Base-by-base conservation (phyloP, 2,797 vertebrate species). In the Alouatta caraya region DNA sequence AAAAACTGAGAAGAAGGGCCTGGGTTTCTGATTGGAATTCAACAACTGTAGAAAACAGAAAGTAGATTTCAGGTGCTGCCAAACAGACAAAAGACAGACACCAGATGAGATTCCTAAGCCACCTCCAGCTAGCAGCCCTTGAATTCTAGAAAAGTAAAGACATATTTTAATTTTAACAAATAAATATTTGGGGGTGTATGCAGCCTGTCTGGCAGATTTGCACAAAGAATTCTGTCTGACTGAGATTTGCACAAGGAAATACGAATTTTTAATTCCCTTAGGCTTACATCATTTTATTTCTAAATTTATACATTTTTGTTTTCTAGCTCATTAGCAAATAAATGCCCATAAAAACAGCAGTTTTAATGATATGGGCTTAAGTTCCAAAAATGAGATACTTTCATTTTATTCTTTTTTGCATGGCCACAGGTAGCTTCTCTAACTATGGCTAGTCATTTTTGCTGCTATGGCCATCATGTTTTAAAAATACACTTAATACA, bases 131-230 rank as follows among this genome's bases (percentile, higher is more conserved):
- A 59, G 79, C 21, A 59, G 37, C 55, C 39, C 44, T 85, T 86
- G 44, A 78, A 26, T 28, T 39, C 3, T 37, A 93, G 46, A 73
- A 79, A 94, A 83, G 59, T 46, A 5, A 88, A 85, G 15, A 84
- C 33, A 19, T 50, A 84, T 48, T 90, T 93, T 92, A 95, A 92
- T 94, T 96, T 91, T 90, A 96, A 90, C 93, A 87, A 96, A 64
- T 48, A 64, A 50, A 59, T 90, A 86, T 72, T 93, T 80, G 37
- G 22, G 12, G 55, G 59, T 42, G 64, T 81, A 90, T 75, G 37
- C 93, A 88, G 21, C n/a, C 42, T 48, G 48, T 48, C 13, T 14
- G 13, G 48, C 48, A 48, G 48, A 48, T 4, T 48, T 48, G 48
- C 13, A 48, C 48, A 48, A 48, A 13, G 48, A 48, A 48, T 48